A percentile compares a stretch with the other conserved stretches of the same genome.
These are phyloP conservation scores for Acanthisitta chloris DNA, from an alignment of 2,113 vertebrate genomes.

Conservation along the genomic window DNA sequence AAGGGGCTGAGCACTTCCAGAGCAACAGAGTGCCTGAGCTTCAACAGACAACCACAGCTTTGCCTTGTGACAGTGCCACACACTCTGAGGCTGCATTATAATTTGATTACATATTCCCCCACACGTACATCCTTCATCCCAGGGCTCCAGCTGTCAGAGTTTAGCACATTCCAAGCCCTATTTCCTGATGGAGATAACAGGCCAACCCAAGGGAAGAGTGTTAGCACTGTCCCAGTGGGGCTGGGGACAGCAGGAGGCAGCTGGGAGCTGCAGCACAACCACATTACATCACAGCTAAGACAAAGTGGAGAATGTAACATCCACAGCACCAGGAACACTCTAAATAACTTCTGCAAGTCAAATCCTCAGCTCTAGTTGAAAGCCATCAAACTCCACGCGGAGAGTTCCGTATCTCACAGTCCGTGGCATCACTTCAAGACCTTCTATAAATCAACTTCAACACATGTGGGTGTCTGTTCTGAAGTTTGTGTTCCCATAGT, in stretches of 20 bases:
- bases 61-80: not conserved
- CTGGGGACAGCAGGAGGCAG: not conserved
- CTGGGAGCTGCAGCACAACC: not conserved
- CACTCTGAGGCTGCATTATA: not conserved
- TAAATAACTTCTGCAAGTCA: not conserved
- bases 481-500: constrained; percentile 66
- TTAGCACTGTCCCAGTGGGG: no score
- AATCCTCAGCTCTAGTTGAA: not conserved
- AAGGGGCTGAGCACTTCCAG: not conserved
- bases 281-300: fast-evolving
- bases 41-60: no score
- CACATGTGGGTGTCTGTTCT: constrained; percentile 60
- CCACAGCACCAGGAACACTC: fast-evolving
- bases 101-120: not conserved
- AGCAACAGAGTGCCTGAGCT: not conserved
- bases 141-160: not conserved
- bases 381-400: not conserved
- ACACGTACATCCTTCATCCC: not conserved
- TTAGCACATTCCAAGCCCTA: not conserved
- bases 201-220: not conserved
- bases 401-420: not conserved
- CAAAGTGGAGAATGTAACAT: not conserved
- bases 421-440: constrained; percentile 41
- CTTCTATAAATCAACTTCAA: constrained; percentile 55
- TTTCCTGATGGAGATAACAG: not conserved